A percentile compares a stretch with the other conserved stretches of the same genome.
Conservation (phyloP, 1,140 invertebrate genomes). For the Chymomyza costata region DNA sequence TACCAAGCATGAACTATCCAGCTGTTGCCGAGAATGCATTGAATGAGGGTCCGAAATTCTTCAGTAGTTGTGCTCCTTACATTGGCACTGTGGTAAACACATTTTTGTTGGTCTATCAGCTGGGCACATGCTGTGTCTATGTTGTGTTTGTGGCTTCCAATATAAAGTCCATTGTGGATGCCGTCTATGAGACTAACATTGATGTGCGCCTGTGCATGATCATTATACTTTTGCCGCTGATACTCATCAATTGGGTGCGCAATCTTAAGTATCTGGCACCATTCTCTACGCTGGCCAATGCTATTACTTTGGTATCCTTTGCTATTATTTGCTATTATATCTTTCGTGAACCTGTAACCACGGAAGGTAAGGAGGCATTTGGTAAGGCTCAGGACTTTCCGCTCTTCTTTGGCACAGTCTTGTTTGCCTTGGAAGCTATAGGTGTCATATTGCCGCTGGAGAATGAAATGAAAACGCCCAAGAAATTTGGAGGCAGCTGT, state of each 20-base stretch:
- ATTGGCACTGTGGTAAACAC: slow-evolving; percentile 81
- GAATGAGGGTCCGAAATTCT: slow-evolving; percentile 80
- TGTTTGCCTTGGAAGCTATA: slow-evolving; percentile 89
- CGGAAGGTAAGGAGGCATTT: slow-evolving; percentile 76
- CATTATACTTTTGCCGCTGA: slow-evolving; percentile 81
- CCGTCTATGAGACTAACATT: slow-evolving; percentile 64
- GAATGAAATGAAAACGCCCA: slow-evolving; percentile 87
- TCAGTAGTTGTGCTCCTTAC: slow-evolving; percentile 78
- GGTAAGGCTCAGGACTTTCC: slow-evolving; percentile 77
- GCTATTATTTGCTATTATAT: slow-evolving; percentile 84
- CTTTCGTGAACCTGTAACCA: slow-evolving; percentile 77
- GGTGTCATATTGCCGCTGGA: slow-evolving; percentile 86
- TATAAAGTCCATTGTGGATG: slow-evolving; percentile 79
- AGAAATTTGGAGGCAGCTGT: slow-evolving; percentile 80
- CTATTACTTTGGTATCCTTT: slow-evolving; percentile 80
- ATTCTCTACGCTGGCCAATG: slow-evolving; percentile 85
- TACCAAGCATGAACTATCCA: slow-evolving; percentile 84
- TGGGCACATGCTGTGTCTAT: slow-evolving; percentile 93
- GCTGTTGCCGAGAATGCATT: slow-evolving; percentile 82
- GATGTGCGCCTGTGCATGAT: slow-evolving; percentile 80
- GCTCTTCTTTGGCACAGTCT: slow-evolving; percentile 84
- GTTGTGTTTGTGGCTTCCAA: slow-evolving; percentile 89
- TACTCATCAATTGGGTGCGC: slow-evolving; percentile 82
- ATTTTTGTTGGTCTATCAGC: slow-evolving; percentile 88
- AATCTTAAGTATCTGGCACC: slow-evolving; percentile 85